Percentiles rank a stretch among this genome's conserved stretches.
These are phyloP conservation scores for Corbicula japonica DNA, from an alignment of 2,888 invertebrate species.

Conservation along the genomic window DNA sequence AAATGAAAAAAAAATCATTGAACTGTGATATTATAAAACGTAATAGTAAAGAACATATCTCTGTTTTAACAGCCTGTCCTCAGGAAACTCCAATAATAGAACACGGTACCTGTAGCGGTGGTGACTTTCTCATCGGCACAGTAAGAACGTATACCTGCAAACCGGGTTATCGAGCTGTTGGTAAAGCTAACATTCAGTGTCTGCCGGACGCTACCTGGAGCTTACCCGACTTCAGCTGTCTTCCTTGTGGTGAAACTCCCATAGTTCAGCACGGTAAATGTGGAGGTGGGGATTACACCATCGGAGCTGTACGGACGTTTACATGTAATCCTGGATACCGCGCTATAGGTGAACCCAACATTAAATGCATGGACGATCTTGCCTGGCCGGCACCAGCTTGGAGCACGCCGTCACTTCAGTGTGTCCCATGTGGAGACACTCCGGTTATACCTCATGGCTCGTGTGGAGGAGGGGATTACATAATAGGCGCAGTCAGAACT, in stretches of 20 bases:
- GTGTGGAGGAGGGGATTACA: constrained; percentile 37
- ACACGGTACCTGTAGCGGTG: constrained; percentile 28
- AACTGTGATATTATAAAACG: no score
- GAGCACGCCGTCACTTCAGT: constrained; percentile 22
- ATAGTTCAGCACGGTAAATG: constrained; percentile 22
- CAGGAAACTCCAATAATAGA: constrained; percentile 19
- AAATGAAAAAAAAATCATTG: no score
- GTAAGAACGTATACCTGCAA: constrained; percentile 33
- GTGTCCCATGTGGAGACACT: constrained; percentile 36
- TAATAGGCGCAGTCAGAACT: constrained; percentile 36
- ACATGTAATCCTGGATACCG: constrained; percentile 44
- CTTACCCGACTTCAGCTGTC: constrained; percentile 29
- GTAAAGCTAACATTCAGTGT: constrained; percentile 37
- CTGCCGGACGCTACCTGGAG: constrained; percentile 25
- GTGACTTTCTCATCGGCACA: constrained; percentile 25
- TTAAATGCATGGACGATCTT: constrained; percentile 10
- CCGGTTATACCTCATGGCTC: constrained; percentile 20
- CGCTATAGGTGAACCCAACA: constrained; percentile 40
- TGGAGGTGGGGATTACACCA: constrained; percentile 19
- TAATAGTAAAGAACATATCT: no score
- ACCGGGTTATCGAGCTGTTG: constrained; percentile 43
- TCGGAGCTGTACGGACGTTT: constrained; percentile 20
- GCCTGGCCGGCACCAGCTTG: neutral
- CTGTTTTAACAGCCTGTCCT: constrained; percentile 29
- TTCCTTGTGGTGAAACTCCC: constrained; percentile 42